Conservation (phyloP, 2,113 vertebrate genomes). For the Ceuthmochares aereus region DNA sequence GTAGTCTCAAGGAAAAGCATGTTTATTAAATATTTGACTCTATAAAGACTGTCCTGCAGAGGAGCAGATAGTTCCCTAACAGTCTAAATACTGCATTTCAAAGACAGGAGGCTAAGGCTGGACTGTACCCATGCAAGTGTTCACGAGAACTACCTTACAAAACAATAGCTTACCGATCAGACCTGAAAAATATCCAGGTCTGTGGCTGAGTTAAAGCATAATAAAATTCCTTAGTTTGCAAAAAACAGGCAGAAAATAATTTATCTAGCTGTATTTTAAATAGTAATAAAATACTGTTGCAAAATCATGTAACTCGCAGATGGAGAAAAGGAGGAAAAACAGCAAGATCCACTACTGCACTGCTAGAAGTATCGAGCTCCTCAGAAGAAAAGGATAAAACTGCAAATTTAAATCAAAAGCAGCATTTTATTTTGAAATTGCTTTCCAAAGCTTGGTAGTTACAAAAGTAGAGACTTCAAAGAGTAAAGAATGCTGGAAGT, state of each 20-base stretch:
- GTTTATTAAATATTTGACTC: neutral
- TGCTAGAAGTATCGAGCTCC: neutral
- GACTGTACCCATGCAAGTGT: neutral
- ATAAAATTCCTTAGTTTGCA: neutral
- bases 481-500: neutral
- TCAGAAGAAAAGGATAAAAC: neutral
- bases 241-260: neutral
- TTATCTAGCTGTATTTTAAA: neutral
- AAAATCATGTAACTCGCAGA: neutral
- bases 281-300: neutral
- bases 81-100: neutral
- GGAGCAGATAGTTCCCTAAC: neutral
- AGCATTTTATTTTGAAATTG: slow-evolving; percentile 3
- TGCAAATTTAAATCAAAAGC: neutral
- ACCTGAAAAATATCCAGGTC: neutral
- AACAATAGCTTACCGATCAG: neutral
- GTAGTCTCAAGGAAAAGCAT: neutral
- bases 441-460: neutral
- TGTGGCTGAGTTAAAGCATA: neutral
- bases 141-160: neutral
- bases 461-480: neutral
- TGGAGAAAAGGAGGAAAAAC: neutral
- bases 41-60: neutral
- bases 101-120: neutral
- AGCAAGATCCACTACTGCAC: neutral